Percentiles rank a stretch among this genome's conserved stretches.
Conservation (phyloP, 1,140 invertebrate genomes). For the Anoplolepis gracilipes region DNA sequence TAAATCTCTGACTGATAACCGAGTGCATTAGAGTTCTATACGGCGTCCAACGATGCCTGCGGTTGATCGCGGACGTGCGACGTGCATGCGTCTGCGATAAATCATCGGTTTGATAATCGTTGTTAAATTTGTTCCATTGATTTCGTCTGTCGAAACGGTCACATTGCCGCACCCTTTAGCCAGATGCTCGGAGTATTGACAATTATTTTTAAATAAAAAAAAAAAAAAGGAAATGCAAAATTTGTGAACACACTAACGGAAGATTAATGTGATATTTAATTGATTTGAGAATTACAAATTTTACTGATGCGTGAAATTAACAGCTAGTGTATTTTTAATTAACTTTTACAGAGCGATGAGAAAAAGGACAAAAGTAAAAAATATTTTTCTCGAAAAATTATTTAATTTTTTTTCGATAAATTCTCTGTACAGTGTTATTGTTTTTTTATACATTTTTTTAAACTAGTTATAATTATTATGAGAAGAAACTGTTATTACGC, state of each 20-base stretch:
- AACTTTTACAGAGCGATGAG: background rate
- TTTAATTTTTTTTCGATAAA: background rate
- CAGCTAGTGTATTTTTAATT: background rate
- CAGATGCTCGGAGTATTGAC: background rate
- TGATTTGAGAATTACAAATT: constrained; percentile 4
- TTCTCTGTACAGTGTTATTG: background rate
- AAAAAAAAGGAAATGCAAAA: background rate
- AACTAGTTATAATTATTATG: constrained; percentile 44
- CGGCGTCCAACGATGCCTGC: background rate
- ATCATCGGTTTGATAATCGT: constrained; percentile 53
- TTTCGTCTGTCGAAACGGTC: constrained; percentile 29
- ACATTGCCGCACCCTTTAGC: constrained; percentile 3
- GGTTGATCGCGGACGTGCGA: constrained; percentile 22
- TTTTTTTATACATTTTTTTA: background rate
- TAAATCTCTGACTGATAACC: constrained; percentile 54
- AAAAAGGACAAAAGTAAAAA: background rate
- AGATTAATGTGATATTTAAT: background rate
- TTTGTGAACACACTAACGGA: background rate
- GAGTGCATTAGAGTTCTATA: constrained; percentile 42
- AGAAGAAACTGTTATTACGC: constrained; percentile 60
- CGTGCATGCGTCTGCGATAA: constrained; percentile 10
- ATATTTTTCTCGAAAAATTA: background rate
- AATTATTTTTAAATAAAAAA: background rate
- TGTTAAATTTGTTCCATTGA: constrained; percentile 44
- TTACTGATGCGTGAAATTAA: background rate